Percentiles rank a stretch among this genome's conserved stretches.
Evolutionary conservation across 2,113 vertebrate genomes (phyloP).

Genomic region (Podocnemis expansa): DNA sequence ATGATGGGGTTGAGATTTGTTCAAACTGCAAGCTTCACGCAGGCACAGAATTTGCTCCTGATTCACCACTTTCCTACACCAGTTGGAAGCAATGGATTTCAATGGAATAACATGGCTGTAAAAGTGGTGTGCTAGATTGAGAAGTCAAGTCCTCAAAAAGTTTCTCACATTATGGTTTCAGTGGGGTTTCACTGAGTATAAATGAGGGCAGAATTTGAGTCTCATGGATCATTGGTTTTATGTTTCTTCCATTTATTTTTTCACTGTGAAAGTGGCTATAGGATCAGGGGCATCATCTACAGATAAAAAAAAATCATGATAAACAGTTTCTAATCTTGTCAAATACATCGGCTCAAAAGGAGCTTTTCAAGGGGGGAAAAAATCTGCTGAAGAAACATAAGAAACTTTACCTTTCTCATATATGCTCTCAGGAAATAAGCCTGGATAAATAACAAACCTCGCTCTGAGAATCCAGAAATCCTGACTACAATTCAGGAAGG

Average conservation of each 20-base stretch:
- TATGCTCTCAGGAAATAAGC: accelerated
- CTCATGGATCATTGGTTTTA: neutral
- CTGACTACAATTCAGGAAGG: neutral
- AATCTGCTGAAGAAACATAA: accelerated
- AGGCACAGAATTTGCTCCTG: neutral
- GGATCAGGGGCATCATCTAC: neutral
- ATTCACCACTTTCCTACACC: neutral
- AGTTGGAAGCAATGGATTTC: neutral
- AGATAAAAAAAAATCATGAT: accelerated
- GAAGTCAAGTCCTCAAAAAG: neutral
- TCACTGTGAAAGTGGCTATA: neutral
- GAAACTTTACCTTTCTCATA: neutral
- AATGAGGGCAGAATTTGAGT: neutral
- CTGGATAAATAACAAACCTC: neutral
- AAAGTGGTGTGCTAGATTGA: neutral
- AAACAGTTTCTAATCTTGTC: accelerated
- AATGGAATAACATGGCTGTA: neutral
- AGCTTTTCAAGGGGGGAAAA: neutral
- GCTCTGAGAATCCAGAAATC: neutral
- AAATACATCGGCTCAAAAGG: neutral
- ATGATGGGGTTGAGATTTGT: no score
- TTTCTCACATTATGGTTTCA: neutral
- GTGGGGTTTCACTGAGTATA: neutral
- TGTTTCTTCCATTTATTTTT: neutral
- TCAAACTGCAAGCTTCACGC: neutral